These are phyloP conservation scores for Apantesis nais DNA, from an alignment of 2,888 invertebrate genomes.

Conservation along the genomic window DNA sequence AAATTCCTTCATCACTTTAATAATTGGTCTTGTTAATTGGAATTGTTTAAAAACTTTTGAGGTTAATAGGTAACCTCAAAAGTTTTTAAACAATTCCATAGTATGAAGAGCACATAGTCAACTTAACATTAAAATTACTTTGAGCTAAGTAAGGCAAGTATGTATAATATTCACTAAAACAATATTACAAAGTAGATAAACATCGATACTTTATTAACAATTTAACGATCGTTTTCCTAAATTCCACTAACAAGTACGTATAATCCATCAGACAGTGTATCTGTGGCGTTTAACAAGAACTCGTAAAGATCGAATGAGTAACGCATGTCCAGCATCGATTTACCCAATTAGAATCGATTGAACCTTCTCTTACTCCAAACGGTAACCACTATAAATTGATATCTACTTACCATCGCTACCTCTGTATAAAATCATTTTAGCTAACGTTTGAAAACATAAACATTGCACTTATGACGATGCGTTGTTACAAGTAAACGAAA, in stretches of 20 bases:
- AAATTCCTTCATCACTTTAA: neutral
- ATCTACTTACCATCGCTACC: constrained; percentile 10
- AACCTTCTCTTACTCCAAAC: constrained; percentile 33
- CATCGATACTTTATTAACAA: constrained; percentile 39
- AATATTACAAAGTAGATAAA: constrained; percentile 51
- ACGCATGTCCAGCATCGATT: constrained; percentile 69
- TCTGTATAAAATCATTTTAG: neutral
- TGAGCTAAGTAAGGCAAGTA: constrained; percentile 16
- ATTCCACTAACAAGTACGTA: constrained; percentile 50
- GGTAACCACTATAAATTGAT: neutral
- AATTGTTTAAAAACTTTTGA: no score
- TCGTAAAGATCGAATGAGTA: constrained; percentile 66
- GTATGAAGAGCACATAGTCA: neutral
- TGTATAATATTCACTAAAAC: constrained; percentile 32
- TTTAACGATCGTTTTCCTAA: constrained; percentile 53
- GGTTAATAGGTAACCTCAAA: no score
- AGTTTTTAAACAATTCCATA: neutral
- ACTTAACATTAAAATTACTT: constrained; percentile 29
- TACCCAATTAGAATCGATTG: constrained; percentile 75
- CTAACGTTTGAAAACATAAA: neutral
- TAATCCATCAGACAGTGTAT: constrained; percentile 61
- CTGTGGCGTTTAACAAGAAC: constrained; percentile 55
- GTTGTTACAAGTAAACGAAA: neutral
- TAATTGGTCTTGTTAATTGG: no score
- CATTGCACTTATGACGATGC: constrained; percentile 6